A percentile compares a stretch with the other conserved stretches of the same genome.
Conservation (phyloP, 2,888 invertebrate genomes). For the Cynaeus angustus region DNA sequence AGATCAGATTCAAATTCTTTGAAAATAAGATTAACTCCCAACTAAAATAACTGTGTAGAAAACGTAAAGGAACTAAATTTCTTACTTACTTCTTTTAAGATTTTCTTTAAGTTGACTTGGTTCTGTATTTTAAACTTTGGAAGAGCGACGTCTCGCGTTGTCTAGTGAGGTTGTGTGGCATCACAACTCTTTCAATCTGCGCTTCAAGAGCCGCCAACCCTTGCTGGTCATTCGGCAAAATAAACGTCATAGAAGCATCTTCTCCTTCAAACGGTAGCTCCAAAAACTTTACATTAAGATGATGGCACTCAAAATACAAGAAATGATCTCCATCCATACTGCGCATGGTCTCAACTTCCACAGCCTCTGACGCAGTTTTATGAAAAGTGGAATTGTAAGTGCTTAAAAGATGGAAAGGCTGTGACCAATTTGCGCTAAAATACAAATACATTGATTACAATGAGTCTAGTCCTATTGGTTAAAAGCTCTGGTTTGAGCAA, state of each 20-base stretch:
- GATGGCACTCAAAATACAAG: constrained; percentile 13
- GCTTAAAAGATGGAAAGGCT: neutral
- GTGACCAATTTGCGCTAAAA: constrained; percentile 1
- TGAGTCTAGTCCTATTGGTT: neutral
- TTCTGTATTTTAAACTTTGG: constrained; percentile 20
- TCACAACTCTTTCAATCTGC: neutral
- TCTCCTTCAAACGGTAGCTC: constrained; percentile 21
- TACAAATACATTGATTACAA: constrained; percentile 14
- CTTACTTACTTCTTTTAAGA: constrained; percentile 10
- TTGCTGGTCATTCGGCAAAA: constrained; percentile 21
- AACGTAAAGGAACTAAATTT: neutral
- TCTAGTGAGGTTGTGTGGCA: constrained; percentile 3
- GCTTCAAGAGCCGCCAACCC: constrained; percentile 11
- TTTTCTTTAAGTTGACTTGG: constrained; percentile 4
- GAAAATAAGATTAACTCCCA: constrained; percentile 47
- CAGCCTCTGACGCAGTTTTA: neutral
- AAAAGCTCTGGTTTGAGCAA: neutral
- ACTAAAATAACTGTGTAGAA: constrained; percentile 38
- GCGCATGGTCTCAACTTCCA: neutral
- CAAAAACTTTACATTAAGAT: constrained; percentile 24
- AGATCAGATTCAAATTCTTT: constrained; percentile 51
- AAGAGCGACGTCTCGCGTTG: constrained; percentile 3
- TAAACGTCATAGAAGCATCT: constrained; percentile 24
- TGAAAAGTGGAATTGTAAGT: neutral
- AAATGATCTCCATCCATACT: neutral